A percentile compares a stretch with the other conserved stretches of the same genome.
These are phyloP conservation scores for Sciaenops ocellatus DNA, from an alignment of 2,797 vertebrate species.

Conservation along the genomic window DNA sequence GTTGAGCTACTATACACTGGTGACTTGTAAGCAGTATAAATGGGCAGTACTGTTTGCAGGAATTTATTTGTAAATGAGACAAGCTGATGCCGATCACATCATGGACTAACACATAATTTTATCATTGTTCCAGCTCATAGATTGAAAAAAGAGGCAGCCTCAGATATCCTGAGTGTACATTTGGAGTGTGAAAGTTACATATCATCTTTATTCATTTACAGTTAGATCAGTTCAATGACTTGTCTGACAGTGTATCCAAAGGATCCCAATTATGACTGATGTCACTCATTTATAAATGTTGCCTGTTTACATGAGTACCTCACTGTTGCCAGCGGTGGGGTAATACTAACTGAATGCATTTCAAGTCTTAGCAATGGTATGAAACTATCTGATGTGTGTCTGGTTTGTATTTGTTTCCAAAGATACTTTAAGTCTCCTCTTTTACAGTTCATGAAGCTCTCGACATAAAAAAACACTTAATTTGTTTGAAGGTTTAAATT, in stretches of 20 bases:
- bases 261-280: slow-evolving; percentile 20
- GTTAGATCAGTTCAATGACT: slow-evolving; percentile 1
- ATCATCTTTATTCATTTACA: slow-evolving; percentile 17
- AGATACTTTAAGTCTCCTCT: slow-evolving; percentile 6
- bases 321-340: slow-evolving; percentile 49
- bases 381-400: slow-evolving; percentile 50
- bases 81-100: slow-evolving; percentile 20
- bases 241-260: slow-evolving; percentile 32
- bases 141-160: slow-evolving; percentile 16
- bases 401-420: slow-evolving; percentile 39
- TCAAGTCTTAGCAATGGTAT: slow-evolving; percentile 36
- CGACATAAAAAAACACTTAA: neutral
- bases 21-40: slow-evolving; percentile 28
- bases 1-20: slow-evolving; percentile 53
- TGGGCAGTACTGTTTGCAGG: slow-evolving; percentile 42
- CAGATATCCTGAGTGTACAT: slow-evolving; percentile 23
- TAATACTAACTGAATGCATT: slow-evolving; percentile 56
- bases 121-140: slow-evolving; percentile 20
- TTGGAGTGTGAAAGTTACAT: slow-evolving; percentile 23
- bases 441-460: neutral
- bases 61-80: slow-evolving; percentile 42
- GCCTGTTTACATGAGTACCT: slow-evolving; percentile 65
- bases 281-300: slow-evolving; percentile 41
- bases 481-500: slow-evolving; percentile 3
- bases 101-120: slow-evolving; percentile 19